phyloP scores from a whole-genome alignment of 1,140 invertebrate species.

The Drosophila obscura region DNA sequence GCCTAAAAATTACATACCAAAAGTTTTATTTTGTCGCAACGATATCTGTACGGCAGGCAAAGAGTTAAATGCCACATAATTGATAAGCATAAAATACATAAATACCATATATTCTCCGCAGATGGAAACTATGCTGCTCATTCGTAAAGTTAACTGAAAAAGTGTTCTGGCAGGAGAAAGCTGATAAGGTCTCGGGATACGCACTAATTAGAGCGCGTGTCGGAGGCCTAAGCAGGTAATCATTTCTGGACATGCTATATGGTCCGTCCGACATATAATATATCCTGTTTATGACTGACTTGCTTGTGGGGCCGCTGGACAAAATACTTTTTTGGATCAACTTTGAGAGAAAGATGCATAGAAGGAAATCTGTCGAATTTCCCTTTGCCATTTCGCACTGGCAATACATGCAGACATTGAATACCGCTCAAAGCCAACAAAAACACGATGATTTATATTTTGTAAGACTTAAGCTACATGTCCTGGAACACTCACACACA shows the following conservation, averaged over 20 bases:
- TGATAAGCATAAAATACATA: conserved; percentile 49
- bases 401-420: conserved; percentile 17
- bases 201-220: too few relatives aligned
- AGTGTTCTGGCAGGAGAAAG: too few relatives aligned
- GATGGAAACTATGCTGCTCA: conserved; percentile 24
- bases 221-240: too few relatives aligned
- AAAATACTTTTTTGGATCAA: conserved; percentile 9
- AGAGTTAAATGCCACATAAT: conserved; percentile 36
- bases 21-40: neutral
- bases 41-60: conserved; percentile 54
- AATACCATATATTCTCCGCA: conserved; percentile 32
- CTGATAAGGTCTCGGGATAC: too few relatives aligned
- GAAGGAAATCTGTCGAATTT: neutral
- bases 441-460: conserved; percentile 23
- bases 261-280: too few relatives aligned
- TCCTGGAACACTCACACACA: conserved; percentile 31
- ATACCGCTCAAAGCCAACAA: conserved; percentile 38
- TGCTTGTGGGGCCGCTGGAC: neutral
- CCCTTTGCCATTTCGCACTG: conserved; percentile 12
- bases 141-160: neutral
- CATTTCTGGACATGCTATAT: too few relatives aligned
- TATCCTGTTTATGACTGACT: too few relatives aligned
- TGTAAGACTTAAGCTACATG: conserved; percentile 29
- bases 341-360: neutral
- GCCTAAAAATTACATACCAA: too few relatives aligned